A percentile compares a stretch with the other conserved stretches of the same genome.
These are phyloP conservation scores for Eudyptes chrysolophus DNA, from an alignment of 2,113 vertebrate species.

Conservation along the genomic window DNA sequence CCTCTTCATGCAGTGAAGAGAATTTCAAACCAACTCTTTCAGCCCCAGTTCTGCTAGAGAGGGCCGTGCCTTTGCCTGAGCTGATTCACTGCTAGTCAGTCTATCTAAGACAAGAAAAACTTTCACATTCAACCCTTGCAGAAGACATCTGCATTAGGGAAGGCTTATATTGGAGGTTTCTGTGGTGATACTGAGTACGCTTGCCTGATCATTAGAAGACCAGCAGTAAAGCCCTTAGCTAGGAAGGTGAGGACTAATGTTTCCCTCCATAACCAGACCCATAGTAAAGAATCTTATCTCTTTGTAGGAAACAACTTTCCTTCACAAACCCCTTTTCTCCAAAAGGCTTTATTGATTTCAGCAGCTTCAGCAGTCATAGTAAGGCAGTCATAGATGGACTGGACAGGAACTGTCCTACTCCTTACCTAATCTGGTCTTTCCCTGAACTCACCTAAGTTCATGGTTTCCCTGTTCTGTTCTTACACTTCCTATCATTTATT, in stretches of 20 bases:
- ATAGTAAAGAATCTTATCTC: background rate
- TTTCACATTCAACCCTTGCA: background rate
- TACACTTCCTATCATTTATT: background rate
- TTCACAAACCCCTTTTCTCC: background rate
- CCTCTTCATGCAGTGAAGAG: background rate
- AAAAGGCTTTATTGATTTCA: background rate
- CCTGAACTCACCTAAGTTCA: background rate
- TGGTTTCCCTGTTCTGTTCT: background rate
- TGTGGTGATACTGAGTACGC: background rate
- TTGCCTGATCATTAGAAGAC: background rate
- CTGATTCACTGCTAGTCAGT: background rate
- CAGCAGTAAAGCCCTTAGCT: background rate
- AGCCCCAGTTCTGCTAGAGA: background rate
- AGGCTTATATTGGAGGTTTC: background rate
- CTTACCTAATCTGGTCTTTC: background rate
- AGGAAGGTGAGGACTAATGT: background rate
- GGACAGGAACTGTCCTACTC: accelerated
- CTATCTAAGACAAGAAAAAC: background rate
- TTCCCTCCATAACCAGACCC: background rate
- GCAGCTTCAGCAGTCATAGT: background rate
- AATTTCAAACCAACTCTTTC: background rate
- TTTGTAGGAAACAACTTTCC: background rate
- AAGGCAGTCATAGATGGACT: background rate
- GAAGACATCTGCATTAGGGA: background rate
- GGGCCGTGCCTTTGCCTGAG: background rate